Evolutionary conservation across 1,140 invertebrate species (phyloP), one percentile per base, ranked within the genome.

Genomic region (Drosophila guanche): DNA sequence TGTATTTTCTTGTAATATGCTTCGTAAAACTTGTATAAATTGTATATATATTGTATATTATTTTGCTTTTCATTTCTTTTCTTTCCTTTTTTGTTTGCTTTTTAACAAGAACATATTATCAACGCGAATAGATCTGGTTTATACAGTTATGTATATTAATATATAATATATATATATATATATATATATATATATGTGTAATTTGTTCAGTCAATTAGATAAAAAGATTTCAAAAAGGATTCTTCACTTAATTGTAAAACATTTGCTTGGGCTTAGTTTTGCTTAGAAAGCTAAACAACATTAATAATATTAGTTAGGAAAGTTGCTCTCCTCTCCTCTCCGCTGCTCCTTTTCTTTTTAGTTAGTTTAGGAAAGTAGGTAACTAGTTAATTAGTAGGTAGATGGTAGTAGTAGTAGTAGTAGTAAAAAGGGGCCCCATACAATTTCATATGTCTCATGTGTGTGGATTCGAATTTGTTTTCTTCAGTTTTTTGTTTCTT

Each of bases 171-270:
- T 69, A 7, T 63, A 76, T 76, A 55, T 51, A 29, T 41, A 42
- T 62, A 50, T 62, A 25, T 60, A 29, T 62, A 61, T 78, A 58
- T 79, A 50, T 79, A 85, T 85, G 76, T 85, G 72, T 85, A 85
- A 85, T 85, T 85, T 85, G 80, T 85, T 85, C 80, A 85, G 81
- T 85, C 80, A 85, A 85, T 85, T 85, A 85, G 80, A 85, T 85
- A 85, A 85, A 84, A 85, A 85, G 77, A 80, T 80, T 85, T 85
- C 77, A 80, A 85, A 85, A 85, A 85, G 77, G 76, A 66, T 73
- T 84, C 69, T 84, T 73, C 73, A 68, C 81, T 85, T 85, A 85
- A 80, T 62, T 68, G 61, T 72, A 62, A 67, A 72, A 65, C 52
- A 52, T 57, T 70, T 69, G 52, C 56, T 70, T 70, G 53, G 54